These are phyloP conservation scores for Rhea americana DNA, from an alignment of 2,113 vertebrate genomes.

Conservation along the genomic window DNA sequence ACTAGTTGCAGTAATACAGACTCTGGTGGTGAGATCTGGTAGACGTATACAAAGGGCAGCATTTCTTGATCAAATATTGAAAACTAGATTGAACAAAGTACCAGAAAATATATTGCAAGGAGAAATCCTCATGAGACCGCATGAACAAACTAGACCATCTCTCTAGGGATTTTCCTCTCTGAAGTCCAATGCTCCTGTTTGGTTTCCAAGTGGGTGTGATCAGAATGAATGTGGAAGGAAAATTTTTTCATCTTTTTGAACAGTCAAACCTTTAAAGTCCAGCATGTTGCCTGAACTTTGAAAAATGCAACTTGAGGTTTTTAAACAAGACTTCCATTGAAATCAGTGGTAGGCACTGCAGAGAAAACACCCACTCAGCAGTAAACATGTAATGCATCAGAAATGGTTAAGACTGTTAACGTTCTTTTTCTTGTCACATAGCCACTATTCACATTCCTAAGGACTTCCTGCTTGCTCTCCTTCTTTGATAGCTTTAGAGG, in stretches of 20 bases:
- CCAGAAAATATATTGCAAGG: neutral
- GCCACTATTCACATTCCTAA: neutral
- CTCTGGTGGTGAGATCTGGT: neutral
- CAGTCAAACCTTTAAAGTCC: slow-evolving; percentile 14
- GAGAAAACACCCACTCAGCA: neutral
- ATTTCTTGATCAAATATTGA: neutral
- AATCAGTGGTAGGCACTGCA: neutral
- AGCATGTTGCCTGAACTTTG: slow-evolving; percentile 3
- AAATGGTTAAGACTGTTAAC: neutral
- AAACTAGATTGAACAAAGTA: neutral
- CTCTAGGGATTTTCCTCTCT: neutral
- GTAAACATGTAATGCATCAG: slow-evolving; percentile 7
- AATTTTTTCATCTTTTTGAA: neutral
- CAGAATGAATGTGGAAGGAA: neutral
- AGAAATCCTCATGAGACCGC: accelerated
- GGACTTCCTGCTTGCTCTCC: neutral
- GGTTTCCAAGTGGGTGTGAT: neutral
- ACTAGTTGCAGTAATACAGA: neutral
- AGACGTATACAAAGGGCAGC: neutral
- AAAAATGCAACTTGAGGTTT: slow-evolving; percentile 31
- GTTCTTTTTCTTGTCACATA: neutral
- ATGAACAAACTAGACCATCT: neutral
- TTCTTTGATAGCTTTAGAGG: neutral
- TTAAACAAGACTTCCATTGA: slow-evolving; percentile 42
- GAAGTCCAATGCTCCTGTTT: neutral